Evolutionary conservation across 2,113 vertebrate genomes (phyloP), one percentile per base, ranked within the genome.

Genomic region (Cheilinus undulatus): DNA sequence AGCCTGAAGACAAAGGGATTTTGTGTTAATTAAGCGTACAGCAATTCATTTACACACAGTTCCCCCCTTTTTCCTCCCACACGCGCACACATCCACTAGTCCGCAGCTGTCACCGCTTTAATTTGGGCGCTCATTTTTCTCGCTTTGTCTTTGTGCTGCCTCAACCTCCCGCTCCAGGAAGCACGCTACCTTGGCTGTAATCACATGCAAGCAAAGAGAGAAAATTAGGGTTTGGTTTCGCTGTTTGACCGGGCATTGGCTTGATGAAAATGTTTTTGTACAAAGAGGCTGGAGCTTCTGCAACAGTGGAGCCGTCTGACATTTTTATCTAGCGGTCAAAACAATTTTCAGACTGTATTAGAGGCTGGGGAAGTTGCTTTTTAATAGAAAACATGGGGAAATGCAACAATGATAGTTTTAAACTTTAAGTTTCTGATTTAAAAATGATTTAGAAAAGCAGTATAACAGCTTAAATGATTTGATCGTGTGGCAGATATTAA

Each of bases 1-100:
- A 86, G 86, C 86, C 91, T 24, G 73, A 60, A 90, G 89, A 93
- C 86, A 90, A 87, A 91, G 72, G 82, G 78, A 87, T 85, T 93
- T 74, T 79, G 73, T 78, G 86, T 88, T 93, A 90, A 92, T 92
- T 88, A 89, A 84, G 77, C 78, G 58, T 65, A 79, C 82, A 71
- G 53, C 85, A 83, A 86, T 92, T 90, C 84, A 87, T 90, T 92
- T 82, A 69, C 77, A 77, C 65, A 54, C 57, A 49, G 7, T 46
- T 42, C 53, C 63, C 15, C 56, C 12, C 34, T 4, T 4, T 9
- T 11, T 66, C 52, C 63, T 61, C 73, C 57, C 72, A 53, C 80
- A 20, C 36, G 10, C 36, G 10, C 36, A 27, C 59, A 54, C 62
- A 68, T 60, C 50, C 75, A 45, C 70, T 20, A 59, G 72, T 64